A percentile compares a stretch with the other conserved stretches of the same genome.
phyloP scores from a whole-genome alignment of 2,888 invertebrate genomes.

The Antheraea yamamai region DNA sequence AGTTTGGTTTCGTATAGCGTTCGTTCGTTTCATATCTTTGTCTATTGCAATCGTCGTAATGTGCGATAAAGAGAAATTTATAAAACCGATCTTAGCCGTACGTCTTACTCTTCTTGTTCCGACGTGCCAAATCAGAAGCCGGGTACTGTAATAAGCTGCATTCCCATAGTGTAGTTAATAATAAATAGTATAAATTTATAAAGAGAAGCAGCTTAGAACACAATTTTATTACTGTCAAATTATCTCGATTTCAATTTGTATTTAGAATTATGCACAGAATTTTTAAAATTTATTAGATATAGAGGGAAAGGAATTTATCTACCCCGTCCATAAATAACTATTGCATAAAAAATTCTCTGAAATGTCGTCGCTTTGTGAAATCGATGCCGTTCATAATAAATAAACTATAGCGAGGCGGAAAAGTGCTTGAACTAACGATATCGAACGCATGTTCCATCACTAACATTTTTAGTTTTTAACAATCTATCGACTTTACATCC shows the following conservation, averaged over 20 bases:
- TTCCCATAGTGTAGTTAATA: not conserved
- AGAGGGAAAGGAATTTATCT: not conserved
- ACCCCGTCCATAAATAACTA: not conserved
- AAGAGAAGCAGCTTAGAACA: not conserved
- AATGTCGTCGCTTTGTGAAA: not conserved
- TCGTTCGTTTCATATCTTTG: no score
- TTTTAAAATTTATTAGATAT: not conserved
- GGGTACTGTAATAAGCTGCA: no score
- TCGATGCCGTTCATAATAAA: not conserved
- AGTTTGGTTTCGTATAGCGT: no score
- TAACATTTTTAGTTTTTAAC: not conserved
- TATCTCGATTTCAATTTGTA: not conserved
- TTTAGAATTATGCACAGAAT: not conserved
- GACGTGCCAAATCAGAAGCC: no score
- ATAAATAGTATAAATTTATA: not conserved
- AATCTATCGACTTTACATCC: not conserved
- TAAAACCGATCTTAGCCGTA: no score
- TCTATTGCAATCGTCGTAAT: no score
- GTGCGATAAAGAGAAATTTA: no score
- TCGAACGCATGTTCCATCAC: not conserved
- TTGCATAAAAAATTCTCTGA: not conserved
- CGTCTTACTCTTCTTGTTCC: no score
- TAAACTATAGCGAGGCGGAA: constrained; percentile 4
- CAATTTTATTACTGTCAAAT: not conserved
- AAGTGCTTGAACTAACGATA: not conserved